Conservation (phyloP, 2,113 vertebrate genomes). For the Ivindomyrus marchei region DNA sequence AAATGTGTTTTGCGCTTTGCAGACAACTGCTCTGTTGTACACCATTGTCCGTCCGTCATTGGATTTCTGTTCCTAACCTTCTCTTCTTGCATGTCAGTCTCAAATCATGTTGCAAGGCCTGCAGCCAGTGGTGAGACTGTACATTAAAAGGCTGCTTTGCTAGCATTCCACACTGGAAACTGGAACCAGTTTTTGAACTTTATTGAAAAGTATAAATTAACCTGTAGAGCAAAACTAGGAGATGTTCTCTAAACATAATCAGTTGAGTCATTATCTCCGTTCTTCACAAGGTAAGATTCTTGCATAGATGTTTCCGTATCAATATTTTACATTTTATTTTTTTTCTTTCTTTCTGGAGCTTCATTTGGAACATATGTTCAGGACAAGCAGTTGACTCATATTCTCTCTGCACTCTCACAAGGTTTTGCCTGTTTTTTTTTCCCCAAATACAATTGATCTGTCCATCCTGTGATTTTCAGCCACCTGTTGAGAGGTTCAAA, state of each 20-base stretch:
- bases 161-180: neutral
- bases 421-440: neutral
- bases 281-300: neutral
- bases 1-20: neutral
- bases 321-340: neutral
- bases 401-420: neutral
- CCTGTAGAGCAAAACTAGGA: neutral
- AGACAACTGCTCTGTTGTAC: neutral
- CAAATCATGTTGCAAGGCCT: neutral
- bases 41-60: neutral
- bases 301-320: neutral
- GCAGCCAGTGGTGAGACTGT: neutral
- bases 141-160: neutral
- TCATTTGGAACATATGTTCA: neutral
- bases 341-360: neutral
- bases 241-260: neutral
- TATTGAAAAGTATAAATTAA: neutral
- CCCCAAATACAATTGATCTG: neutral
- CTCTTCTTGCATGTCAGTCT: neutral
- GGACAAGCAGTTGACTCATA: neutral
- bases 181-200: neutral
- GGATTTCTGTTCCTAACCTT: neutral
- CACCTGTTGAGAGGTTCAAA: slow-evolving; percentile 2
- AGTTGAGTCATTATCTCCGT: neutral
- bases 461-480: neutral